These are phyloP conservation scores for Drosophila ogumai DNA, from an alignment of 1,140 invertebrate genomes.

Conservation along the genomic window DNA sequence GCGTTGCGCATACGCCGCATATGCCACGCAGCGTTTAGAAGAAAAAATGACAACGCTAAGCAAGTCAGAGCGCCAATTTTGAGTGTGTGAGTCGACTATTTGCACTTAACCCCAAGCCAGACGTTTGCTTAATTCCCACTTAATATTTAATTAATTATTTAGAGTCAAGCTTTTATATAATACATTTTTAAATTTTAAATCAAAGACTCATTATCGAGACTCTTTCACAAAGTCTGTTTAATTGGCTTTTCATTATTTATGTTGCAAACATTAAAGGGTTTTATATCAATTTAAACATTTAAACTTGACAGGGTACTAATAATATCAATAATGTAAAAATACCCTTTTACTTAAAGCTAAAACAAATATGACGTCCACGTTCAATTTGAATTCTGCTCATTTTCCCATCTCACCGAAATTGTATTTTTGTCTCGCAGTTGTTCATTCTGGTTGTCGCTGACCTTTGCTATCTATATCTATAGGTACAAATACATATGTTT, in stretches of 20 bases:
- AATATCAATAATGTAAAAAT: background rate
- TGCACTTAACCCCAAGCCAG: slow-evolving; percentile 26
- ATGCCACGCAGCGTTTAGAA: slow-evolving; percentile 29
- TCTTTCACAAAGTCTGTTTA: background rate
- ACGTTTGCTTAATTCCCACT: slow-evolving; percentile 1
- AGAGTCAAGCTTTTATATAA: background rate
- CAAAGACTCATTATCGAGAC: background rate
- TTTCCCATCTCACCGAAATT: background rate
- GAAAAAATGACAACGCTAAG: slow-evolving; percentile 16
- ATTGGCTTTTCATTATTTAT: background rate
- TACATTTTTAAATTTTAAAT: background rate
- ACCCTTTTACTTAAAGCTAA: background rate
- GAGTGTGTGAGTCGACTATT: slow-evolving; percentile 37
- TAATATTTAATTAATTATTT: background rate
- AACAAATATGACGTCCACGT: background rate
- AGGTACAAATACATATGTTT: slow-evolving; percentile 35
- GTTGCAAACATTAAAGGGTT: background rate
- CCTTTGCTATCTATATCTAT: slow-evolving; percentile 58
- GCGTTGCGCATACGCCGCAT: slow-evolving; percentile 74
- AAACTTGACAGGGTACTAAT: background rate
- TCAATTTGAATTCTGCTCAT: slow-evolving; percentile 8
- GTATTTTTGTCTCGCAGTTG: slow-evolving; percentile 30
- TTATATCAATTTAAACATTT: background rate
- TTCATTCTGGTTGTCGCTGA: slow-evolving; percentile 53
- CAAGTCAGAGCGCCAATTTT: slow-evolving; percentile 52